phyloP scores from a whole-genome alignment of 2,797 vertebrate species.

The Moxostoma hubbsi region DNA sequence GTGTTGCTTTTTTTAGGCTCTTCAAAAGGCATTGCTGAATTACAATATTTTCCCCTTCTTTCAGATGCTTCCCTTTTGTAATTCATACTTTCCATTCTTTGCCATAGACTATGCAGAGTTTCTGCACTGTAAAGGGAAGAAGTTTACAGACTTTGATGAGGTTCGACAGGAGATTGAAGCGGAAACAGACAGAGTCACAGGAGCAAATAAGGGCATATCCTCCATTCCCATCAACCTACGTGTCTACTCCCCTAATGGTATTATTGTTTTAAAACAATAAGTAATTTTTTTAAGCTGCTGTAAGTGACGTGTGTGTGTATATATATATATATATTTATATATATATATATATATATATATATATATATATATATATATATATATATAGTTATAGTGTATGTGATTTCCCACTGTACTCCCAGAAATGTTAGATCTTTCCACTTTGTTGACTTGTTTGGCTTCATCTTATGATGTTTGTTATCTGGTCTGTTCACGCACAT shows the following conservation, averaged over 20 bases:
- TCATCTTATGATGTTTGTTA: too few relatives aligned
- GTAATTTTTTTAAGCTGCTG: not conserved
- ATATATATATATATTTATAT: too few relatives aligned
- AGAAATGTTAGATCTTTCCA: too few relatives aligned
- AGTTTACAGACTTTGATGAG: constrained; percentile 90
- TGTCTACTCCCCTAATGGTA: constrained; percentile 92
- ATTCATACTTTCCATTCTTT: not conserved
- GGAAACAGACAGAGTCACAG: constrained; percentile 87
- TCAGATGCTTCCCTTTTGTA: not conserved
- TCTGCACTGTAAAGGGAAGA: constrained; percentile 76
- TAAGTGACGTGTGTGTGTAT: too few relatives aligned
- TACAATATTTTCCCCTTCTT: not conserved
- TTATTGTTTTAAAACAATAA: not conserved
- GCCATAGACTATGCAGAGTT: constrained; percentile 76
- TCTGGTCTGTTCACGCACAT: too few relatives aligned
- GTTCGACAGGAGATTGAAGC: constrained; percentile 89
- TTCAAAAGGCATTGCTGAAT: not conserved
- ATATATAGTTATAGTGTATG: too few relatives aligned
- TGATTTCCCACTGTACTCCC: not conserved
- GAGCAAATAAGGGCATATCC: constrained; percentile 93
- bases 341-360: too few relatives aligned
- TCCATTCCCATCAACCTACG: constrained; percentile 89
- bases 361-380: too few relatives aligned
- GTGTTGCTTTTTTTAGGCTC: not conserved
- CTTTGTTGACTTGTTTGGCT: too few relatives aligned